Evolutionary conservation across 2,797 vertebrate genomes (phyloP), one percentile per base, ranked within the genome.

Genomic region (Limnodromus scolopaceus): DNA sequence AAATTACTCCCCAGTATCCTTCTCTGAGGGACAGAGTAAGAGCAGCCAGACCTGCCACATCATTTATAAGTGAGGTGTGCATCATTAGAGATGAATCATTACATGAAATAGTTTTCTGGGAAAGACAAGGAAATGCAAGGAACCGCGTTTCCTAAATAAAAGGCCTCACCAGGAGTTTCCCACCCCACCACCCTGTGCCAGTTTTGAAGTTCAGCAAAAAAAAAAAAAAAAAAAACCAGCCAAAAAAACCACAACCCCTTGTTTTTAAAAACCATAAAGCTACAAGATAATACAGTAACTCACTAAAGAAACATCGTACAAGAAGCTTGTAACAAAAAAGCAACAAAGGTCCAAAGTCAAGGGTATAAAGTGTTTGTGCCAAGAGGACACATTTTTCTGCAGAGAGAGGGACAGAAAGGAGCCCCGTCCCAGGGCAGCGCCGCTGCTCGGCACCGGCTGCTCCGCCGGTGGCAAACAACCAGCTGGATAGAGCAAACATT

Each of bases 401-500:
- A 34, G 69, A 30, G 18, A 2, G 11, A 54, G 51, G 51, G 51
- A 51, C 41, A 61, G 34, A 65, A 55, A 60, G 3, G 27, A 70
- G 72, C 48, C 45, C 89, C 2, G 8, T 30, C 51, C 70, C 25
- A 12, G 2, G 55, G 76, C 75, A 65, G 87, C 70, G 61, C 15
- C 36, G 80, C 74, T 19, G 63, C 3, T 65, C 61, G 24, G 82
- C 68, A 38, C 49, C 45, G 7, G 32, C 77, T 6, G 88, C 91
- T 69, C 84, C 51, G 82, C 65, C 2, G 0, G 86, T 46, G 70
- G 89, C 94, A 89, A 75, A 93, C 83, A 51, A 86, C 89, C 84
- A 93, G 92, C 92, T 94, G 78, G 43, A 82, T 7, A 97, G 81
- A 97, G 96, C 95, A 98, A 98, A 98, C 93, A 98, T 97, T 98